phyloP scores from a whole-genome alignment of 2,113 vertebrate genomes.

The Enhydra lutris region DNA sequence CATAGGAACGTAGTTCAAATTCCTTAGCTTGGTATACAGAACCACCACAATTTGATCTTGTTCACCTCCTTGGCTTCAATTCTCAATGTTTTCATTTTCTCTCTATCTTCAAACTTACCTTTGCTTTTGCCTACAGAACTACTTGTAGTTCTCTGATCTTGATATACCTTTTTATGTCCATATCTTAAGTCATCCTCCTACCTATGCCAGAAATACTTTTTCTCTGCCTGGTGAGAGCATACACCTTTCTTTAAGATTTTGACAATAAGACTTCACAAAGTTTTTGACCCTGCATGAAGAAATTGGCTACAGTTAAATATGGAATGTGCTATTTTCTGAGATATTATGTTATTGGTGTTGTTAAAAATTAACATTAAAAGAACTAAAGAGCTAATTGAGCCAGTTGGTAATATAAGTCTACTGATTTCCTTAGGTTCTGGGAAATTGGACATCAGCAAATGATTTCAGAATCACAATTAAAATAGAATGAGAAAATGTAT shows the following conservation, averaged over 20 bases:
- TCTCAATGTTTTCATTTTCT: background rate
- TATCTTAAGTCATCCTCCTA: background rate
- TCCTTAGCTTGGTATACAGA: background rate
- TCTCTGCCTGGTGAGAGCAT: background rate
- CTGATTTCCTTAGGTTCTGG: background rate
- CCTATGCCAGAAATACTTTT: background rate
- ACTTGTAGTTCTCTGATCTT: background rate
- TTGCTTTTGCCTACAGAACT: background rate
- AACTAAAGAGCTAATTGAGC: background rate
- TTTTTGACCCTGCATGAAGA: background rate
- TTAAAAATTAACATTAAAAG: background rate
- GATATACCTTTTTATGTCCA: background rate
- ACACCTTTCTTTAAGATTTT: background rate
- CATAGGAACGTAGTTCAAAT: background rate
- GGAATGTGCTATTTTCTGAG: background rate
- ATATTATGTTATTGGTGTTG: background rate
- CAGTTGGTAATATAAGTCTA: background rate
- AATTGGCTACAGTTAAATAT: background rate
- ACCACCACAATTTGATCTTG: background rate
- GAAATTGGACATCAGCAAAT: background rate
- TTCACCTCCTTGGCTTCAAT: background rate
- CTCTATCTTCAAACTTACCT: background rate
- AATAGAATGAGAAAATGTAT: background rate
- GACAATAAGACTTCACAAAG: background rate
- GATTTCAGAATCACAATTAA: background rate